phyloP scores from a whole-genome alignment of 2,888 invertebrate genomes.

The Chelonus formosanus region DNA sequence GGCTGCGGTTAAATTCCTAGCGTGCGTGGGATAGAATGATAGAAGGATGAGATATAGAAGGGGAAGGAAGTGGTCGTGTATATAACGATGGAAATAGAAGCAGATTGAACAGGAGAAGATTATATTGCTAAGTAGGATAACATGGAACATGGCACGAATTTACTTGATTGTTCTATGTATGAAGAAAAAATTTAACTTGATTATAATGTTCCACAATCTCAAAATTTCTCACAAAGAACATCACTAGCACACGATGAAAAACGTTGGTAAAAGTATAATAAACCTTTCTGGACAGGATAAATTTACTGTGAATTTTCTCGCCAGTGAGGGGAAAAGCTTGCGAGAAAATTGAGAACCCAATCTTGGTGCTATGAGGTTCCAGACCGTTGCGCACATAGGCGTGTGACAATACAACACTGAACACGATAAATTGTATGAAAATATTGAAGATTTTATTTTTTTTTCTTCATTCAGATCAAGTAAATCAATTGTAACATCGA shows the following conservation, averaged over 20 bases:
- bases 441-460: background rate
- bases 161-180: background rate
- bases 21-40: constrained; percentile 9
- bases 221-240: too few species aligned
- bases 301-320: constrained; percentile 9
- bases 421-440: constrained; percentile 1
- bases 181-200: constrained; percentile 1
- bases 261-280: background rate
- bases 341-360: constrained; percentile 7
- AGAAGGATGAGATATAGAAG: constrained; percentile 6
- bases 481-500: background rate
- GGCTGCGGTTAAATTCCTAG: constrained; percentile 29
- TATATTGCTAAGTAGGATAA: background rate
- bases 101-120: background rate
- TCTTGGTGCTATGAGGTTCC: constrained; percentile 5
- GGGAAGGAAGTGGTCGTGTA: constrained; percentile 31
- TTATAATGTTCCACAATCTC: too few species aligned
- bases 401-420: background rate
- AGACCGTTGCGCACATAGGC: constrained; percentile 2
- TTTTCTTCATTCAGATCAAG: background rate
- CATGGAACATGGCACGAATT: constrained; percentile 1
- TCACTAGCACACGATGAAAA: too few species aligned
- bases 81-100: background rate
- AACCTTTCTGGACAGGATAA: constrained; percentile 11
- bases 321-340: background rate